Evolutionary conservation across 1,140 invertebrate genomes (phyloP).

Genomic region (Trichonephila inaurata): DNA sequence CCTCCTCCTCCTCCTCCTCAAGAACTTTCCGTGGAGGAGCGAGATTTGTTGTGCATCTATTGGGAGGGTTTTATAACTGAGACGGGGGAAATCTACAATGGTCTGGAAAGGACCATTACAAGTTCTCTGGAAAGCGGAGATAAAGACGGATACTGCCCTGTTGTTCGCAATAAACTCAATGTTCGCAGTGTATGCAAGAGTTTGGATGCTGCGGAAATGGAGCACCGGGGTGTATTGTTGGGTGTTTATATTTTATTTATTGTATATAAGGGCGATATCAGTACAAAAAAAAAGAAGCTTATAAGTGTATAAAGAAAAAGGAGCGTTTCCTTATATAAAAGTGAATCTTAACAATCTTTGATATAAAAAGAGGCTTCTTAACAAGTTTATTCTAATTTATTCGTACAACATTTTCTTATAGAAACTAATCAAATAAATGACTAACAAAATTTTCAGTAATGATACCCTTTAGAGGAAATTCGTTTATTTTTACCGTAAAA

Average conservation of each 20-base stretch:
- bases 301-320: too few species aligned
- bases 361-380: too few species aligned
- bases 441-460: too few species aligned
- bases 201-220: not conserved
- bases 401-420: too few species aligned
- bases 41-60: not conserved
- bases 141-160: slow-evolving; percentile 5
- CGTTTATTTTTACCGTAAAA: too few species aligned
- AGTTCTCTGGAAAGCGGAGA: not conserved
- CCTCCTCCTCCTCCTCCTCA: too few species aligned
- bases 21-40: not conserved
- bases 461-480: too few species aligned
- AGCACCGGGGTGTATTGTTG: not conserved
- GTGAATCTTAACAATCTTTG: too few species aligned
- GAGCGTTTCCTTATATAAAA: too few species aligned
- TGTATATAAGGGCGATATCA: not conserved
- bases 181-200: not conserved
- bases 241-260: not conserved
- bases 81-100: not conserved
- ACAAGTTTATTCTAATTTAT: too few species aligned
- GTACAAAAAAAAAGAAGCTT: too few species aligned
- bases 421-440: too few species aligned
- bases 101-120: slow-evolving; percentile 1
- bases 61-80: not conserved
- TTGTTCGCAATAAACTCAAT: not conserved